These are phyloP conservation scores for Cyclargus thomasi DNA, from an alignment of 1,140 invertebrate genomes.

Conservation along the genomic window DNA sequence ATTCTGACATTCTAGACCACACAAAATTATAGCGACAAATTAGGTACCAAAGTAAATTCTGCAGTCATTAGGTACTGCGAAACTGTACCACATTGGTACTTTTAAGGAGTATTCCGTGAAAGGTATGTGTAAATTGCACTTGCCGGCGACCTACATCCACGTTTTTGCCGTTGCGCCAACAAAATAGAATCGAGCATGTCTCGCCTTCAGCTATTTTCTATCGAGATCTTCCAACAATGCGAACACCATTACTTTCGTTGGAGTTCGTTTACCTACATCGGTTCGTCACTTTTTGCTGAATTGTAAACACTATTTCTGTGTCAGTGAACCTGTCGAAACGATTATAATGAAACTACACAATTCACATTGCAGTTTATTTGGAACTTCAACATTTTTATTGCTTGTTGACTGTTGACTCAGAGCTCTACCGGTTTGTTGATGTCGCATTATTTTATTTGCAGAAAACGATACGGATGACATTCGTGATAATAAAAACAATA, in stretches of 20 bases:
- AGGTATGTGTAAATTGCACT: constrained; percentile 53
- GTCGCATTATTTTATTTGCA: neutral
- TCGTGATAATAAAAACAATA: neutral
- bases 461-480: neutral
- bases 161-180: constrained; percentile 50
- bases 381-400: neutral
- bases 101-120: constrained; percentile 12
- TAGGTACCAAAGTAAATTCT: neutral
- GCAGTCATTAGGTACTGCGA: neutral
- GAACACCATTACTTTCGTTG: constrained; percentile 64
- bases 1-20: neutral
- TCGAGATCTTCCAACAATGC: constrained; percentile 60
- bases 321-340: neutral
- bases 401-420: neutral
- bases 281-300: neutral
- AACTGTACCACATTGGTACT: constrained; percentile 12
- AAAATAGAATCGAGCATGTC: constrained; percentile 36
- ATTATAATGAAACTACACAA: neutral
- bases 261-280: constrained; percentile 13
- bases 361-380: neutral
- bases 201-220: constrained; percentile 57
- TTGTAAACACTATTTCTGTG: neutral
- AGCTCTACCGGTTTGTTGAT: neutral
- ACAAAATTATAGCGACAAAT: neutral
- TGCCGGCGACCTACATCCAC: constrained; percentile 64